A percentile compares a stretch with the other conserved stretches of the same genome.
These are phyloP conservation scores for Chiroxiphia lanceolata DNA, from an alignment of 2,797 vertebrate species.

Conservation along the genomic window DNA sequence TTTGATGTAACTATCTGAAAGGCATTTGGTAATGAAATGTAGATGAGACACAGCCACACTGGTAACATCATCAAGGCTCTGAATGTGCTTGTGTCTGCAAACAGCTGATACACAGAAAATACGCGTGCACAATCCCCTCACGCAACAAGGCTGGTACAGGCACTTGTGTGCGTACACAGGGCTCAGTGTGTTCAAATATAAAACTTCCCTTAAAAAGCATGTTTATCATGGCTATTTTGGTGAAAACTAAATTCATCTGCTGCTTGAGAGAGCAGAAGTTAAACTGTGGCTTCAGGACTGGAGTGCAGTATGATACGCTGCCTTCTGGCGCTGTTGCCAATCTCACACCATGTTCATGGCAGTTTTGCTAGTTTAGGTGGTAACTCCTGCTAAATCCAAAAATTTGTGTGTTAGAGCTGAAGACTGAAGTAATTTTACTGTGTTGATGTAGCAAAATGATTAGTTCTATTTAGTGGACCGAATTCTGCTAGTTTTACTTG, in stretches of 20 bases:
- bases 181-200: not conserved
- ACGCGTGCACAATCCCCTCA: accelerated
- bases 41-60: not conserved
- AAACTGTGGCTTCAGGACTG: not conserved
- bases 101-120: accelerated
- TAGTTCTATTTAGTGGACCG: not conserved
- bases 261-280: not conserved
- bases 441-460: not conserved
- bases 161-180: no score
- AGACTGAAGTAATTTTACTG: not conserved
- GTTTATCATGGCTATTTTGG: not conserved
- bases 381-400: not conserved
- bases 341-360: not conserved
- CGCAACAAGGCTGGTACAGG: not conserved
- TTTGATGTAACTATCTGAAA: not conserved
- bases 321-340: not conserved
- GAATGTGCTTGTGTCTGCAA: not conserved
- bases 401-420: not conserved
- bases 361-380: not conserved
- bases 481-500: not conserved
- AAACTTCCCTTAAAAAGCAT: not conserved
- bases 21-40: not conserved
- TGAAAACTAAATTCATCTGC: not conserved
- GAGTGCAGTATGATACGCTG: accelerated
- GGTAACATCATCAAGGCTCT: not conserved